These are phyloP conservation scores for Agrypnia vestita DNA, from an alignment of 1,140 invertebrate genomes.

Conservation along the genomic window DNA sequence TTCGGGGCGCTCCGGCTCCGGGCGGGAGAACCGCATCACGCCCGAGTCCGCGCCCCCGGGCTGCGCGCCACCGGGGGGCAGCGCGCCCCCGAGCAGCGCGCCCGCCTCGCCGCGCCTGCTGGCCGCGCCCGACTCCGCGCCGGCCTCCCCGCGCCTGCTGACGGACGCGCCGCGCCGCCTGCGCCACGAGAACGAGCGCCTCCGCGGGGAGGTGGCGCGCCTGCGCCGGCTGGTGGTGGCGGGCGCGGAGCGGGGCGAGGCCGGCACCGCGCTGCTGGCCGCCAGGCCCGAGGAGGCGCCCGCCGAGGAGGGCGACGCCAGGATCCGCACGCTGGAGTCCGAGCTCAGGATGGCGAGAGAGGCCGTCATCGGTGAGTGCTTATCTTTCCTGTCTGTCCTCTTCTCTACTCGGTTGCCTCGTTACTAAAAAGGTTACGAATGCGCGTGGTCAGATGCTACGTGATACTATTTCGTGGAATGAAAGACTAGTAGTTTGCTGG, in stretches of 20 bases:
- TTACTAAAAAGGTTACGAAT: no score
- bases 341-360: constrained; percentile 71
- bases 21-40: constrained; percentile 51
- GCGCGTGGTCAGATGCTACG: no score
- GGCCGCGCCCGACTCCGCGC: constrained; percentile 70
- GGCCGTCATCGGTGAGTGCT: constrained; percentile 69
- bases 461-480: no score
- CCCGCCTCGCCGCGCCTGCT: constrained; percentile 69
- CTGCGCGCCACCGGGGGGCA: constrained; percentile 67
- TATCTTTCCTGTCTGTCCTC: no score
- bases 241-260: constrained; percentile 75
- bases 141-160: constrained; percentile 70
- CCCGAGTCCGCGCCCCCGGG: constrained; percentile 58
- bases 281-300: constrained; percentile 62
- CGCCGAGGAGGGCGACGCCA: constrained; percentile 64
- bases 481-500: no score
- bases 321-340: constrained; percentile 63
- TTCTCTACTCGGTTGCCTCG: no score
- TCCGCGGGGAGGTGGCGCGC: constrained; percentile 74
- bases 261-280: constrained; percentile 73
- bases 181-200: constrained; percentile 77
- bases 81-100: constrained; percentile 69
- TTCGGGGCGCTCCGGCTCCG: constrained; percentile 57
- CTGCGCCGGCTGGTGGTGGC: constrained; percentile 75
- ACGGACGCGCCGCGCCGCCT: constrained; percentile 73